These are phyloP conservation scores for Melanerpes aurifrons DNA, from an alignment of 2,113 vertebrate species.

Conservation along the genomic window DNA sequence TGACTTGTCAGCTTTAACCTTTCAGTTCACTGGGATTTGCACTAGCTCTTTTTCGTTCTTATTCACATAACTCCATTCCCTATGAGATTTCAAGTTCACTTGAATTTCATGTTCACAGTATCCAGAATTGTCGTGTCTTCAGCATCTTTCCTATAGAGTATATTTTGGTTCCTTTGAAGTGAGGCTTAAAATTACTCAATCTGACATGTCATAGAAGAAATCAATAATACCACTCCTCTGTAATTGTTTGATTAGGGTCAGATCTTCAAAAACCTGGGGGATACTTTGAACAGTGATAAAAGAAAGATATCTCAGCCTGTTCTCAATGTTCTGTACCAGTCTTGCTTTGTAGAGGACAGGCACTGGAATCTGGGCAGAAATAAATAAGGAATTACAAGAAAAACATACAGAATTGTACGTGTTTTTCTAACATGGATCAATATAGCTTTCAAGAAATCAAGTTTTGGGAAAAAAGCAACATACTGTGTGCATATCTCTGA, in stretches of 20 bases:
- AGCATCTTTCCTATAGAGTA: background rate
- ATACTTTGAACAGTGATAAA: background rate
- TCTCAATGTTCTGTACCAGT: background rate
- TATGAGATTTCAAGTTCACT: background rate
- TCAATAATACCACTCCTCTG: background rate
- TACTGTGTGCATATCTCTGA: background rate
- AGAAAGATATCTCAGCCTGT: background rate
- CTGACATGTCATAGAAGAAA: background rate
- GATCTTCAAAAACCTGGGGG: background rate
- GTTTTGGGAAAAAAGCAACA: background rate
- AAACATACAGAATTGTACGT: background rate
- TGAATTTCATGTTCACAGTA: background rate
- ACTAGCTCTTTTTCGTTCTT: background rate
- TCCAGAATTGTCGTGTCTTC: background rate
- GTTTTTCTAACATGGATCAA: background rate
- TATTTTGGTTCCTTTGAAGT: background rate
- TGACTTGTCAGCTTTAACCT: background rate
- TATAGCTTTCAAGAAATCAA: background rate
- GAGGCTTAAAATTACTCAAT: background rate
- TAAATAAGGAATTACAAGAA: background rate
- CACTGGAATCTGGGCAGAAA: background rate
- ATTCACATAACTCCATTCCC: background rate
- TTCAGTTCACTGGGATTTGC: background rate
- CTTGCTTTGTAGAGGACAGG: background rate
- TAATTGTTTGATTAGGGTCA: background rate